Percentiles rank a stretch among this genome's conserved stretches.
phyloP scores from a whole-genome alignment of 2,888 invertebrate genomes.

The Copidosoma aretas region DNA sequence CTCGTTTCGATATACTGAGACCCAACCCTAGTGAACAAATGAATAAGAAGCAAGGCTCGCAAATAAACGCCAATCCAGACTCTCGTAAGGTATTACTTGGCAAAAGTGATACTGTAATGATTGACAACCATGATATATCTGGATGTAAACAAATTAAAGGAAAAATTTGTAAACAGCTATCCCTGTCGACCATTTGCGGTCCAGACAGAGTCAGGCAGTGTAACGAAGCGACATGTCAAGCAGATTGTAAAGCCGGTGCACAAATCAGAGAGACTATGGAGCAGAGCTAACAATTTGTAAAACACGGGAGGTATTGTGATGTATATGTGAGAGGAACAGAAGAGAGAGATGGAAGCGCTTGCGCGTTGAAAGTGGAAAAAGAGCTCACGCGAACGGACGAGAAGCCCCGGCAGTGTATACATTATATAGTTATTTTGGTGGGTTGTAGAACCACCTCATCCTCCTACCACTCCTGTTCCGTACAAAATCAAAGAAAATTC shows the following conservation, averaged over 20 bases:
- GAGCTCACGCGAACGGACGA: too few relatives aligned
- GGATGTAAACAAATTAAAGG: background rate
- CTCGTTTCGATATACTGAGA: constrained; percentile 34
- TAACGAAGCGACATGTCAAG: background rate
- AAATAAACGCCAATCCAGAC: background rate
- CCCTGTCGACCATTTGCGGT: constrained; percentile 3
- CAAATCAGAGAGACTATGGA: background rate
- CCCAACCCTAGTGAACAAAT: background rate
- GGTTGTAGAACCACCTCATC: too few relatives aligned
- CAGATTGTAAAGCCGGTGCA: background rate
- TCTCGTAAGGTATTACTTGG: background rate
- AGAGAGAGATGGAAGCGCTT: too few relatives aligned
- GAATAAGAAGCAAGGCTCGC: background rate
- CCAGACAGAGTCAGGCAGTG: background rate
- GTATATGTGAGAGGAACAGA: too few relatives aligned
- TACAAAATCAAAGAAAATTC: too few relatives aligned
- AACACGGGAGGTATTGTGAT: too few relatives aligned
- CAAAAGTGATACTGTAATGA: background rate
- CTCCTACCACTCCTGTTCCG: too few relatives aligned
- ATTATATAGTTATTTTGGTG: too few relatives aligned
- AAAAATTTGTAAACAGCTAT: background rate
- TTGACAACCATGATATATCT: background rate
- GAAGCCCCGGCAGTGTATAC: too few relatives aligned
- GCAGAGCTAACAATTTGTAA: too few relatives aligned
- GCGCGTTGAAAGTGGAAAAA: too few relatives aligned